phyloP scores from a whole-genome alignment of 2,113 vertebrate species.

The Nesogale talazaci region DNA sequence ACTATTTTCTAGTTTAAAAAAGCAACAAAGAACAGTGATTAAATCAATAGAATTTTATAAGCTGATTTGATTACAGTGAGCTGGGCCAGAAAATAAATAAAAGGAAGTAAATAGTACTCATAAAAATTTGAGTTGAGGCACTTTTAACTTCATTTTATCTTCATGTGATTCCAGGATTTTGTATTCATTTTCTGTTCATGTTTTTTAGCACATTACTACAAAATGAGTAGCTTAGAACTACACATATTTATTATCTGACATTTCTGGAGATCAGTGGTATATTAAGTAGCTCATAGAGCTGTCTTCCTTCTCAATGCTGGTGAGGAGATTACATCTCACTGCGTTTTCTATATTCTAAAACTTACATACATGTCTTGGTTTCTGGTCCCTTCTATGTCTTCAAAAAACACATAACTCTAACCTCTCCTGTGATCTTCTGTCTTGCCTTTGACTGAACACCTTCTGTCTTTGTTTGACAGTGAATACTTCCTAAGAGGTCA shows the following conservation, averaged over 20 bases:
- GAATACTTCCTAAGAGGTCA: not conserved
- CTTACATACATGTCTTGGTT: not conserved
- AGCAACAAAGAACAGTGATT: too few species aligned
- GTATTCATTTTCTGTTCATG: too few species aligned
- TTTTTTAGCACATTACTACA: not conserved
- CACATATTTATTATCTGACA: not conserved
- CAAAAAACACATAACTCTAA: not conserved
- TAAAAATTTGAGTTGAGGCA: too few species aligned
- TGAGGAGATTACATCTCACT: not conserved
- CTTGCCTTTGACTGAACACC: not conserved
- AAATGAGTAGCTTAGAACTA: not conserved
- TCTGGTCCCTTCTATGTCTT: not conserved
- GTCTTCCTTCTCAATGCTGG: not conserved
- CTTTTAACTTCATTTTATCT: too few species aligned
- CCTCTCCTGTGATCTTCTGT: not conserved
- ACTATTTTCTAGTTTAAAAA: too few species aligned
- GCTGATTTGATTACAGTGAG: too few species aligned
- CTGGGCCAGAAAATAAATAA: too few species aligned
- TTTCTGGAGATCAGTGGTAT: not conserved
- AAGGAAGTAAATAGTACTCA: too few species aligned
- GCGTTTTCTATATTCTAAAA: not conserved
- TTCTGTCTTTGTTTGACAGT: not conserved
- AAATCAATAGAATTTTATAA: too few species aligned
- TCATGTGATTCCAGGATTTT: too few species aligned
- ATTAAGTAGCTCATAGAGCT: not conserved